phyloP scores from a whole-genome alignment of 2,888 invertebrate genomes.

The Rotaria sp. region DNA sequence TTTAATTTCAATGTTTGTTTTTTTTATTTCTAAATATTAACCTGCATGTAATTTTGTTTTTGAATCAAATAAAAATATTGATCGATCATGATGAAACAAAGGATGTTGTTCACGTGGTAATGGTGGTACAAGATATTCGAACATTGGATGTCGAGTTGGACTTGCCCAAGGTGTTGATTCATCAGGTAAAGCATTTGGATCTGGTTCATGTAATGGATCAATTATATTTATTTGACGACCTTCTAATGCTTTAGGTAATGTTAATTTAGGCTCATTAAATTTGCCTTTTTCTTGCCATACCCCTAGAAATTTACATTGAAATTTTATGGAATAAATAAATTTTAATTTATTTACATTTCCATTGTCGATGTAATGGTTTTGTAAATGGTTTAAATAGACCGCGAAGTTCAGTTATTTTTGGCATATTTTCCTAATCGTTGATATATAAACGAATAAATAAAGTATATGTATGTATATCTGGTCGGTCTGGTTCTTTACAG shows the following conservation, averaged over 20 bases:
- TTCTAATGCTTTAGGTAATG: conserved; percentile 35
- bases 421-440: background rate
- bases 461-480: background rate
- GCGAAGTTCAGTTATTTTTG: background rate
- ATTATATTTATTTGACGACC: conserved; percentile 31
- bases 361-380: conserved; percentile 40
- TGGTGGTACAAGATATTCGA: conserved; percentile 38
- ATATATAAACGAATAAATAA: background rate
- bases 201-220: conserved; percentile 36
- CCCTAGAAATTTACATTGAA: background rate
- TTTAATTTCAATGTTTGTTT: background rate
- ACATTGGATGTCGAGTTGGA: conserved; percentile 36
- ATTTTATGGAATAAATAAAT: background rate
- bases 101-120: conserved; percentile 30
- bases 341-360: conserved; percentile 34
- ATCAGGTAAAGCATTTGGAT: conserved; percentile 31
- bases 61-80: conserved; percentile 35
- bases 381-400: conserved; percentile 19
- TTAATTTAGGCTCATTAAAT: conserved; percentile 34
- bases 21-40: background rate
- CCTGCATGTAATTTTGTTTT: conserved; percentile 37
- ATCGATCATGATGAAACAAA: conserved; percentile 29
- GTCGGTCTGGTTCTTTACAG: background rate
- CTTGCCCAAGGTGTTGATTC: conserved; percentile 34
- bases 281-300: conserved; percentile 36